These are phyloP conservation scores for Drosophila jambulina DNA, from an alignment of 1,140 invertebrate genomes.

Conservation along the genomic window DNA sequence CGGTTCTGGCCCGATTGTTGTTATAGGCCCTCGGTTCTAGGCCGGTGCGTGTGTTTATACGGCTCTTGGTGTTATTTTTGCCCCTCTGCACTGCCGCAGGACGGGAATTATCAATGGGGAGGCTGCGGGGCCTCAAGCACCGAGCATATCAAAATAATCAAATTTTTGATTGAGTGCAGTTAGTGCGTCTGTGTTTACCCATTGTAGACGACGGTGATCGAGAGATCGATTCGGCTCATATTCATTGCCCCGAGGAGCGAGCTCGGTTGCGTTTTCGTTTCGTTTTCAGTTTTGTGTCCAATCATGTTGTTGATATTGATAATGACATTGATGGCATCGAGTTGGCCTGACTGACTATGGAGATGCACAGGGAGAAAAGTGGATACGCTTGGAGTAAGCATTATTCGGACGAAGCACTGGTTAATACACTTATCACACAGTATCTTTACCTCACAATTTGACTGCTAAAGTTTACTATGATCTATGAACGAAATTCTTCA, in stretches of 20 bases:
- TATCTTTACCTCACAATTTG: neutral
- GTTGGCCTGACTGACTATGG: conserved; percentile 76
- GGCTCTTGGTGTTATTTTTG: conserved; percentile 31
- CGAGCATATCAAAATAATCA: conserved; percentile 81
- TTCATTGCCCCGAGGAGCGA: conserved; percentile 41
- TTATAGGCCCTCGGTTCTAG: conserved; percentile 67
- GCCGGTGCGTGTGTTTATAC: conserved; percentile 53
- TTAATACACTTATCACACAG: too few relatives aligned
- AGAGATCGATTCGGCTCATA: conserved; percentile 32
- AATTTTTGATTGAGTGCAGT: conserved; percentile 83
- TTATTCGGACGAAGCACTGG: neutral
- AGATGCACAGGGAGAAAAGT: conserved; percentile 24
- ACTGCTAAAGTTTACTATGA: too few relatives aligned
- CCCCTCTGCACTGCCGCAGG: conserved; percentile 7
- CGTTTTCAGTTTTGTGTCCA: conserved; percentile 68
- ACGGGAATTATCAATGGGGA: conserved; percentile 64
- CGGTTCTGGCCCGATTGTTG: conserved; percentile 50
- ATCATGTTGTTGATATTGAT: conserved; percentile 84
- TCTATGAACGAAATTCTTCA: neutral
- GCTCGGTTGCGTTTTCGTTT: conserved; percentile 56
- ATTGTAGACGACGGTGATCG: conserved; percentile 20
- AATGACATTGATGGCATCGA: conserved; percentile 84
- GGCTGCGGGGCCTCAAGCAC: conserved; percentile 65
- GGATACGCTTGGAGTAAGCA: too few relatives aligned
- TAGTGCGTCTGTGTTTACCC: conserved; percentile 80